A percentile compares a stretch with the other conserved stretches of the same genome.
phyloP scores from a whole-genome alignment of 2,888 invertebrate species.

The Subacronicta megacephala region DNA sequence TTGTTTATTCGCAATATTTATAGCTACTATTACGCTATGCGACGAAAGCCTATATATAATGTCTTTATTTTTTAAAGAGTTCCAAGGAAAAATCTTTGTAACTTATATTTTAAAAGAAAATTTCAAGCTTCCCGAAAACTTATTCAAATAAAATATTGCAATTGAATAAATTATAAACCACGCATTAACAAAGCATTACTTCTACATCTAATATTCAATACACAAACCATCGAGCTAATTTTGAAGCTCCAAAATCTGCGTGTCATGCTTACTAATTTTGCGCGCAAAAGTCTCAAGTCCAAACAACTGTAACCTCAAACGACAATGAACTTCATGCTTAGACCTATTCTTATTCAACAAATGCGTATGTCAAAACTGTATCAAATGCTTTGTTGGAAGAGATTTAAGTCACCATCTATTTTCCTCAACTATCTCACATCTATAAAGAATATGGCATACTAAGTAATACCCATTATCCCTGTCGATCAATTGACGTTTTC shows the following conservation, averaged over 20 bases:
- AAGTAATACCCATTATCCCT: no score
- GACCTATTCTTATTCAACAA: constrained; percentile 19
- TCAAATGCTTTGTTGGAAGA: neutral
- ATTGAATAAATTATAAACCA: neutral
- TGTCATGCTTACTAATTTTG: constrained; percentile 27
- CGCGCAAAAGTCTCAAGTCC: constrained; percentile 26
- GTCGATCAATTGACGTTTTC: no score
- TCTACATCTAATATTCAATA: neutral
- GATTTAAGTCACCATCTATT: neutral
- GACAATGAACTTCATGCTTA: constrained; percentile 41
- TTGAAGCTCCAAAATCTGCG: constrained; percentile 4
- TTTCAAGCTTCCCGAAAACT: no score
- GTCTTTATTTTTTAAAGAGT: no score
- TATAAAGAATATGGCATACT: no score
- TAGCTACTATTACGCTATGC: no score
- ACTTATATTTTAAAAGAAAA: no score
- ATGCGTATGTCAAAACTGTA: constrained; percentile 4
- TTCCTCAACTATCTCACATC: neutral
- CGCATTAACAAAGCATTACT: constrained; percentile 3
- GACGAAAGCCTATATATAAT: no score
- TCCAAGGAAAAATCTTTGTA: no score
- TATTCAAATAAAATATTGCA: neutral
- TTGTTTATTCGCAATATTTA: constrained; percentile 2
- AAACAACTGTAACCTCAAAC: constrained; percentile 20
- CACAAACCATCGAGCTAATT: constrained; percentile 4